phyloP scores from a whole-genome alignment of 2,888 invertebrate species.

The Julus scandinavius region DNA sequence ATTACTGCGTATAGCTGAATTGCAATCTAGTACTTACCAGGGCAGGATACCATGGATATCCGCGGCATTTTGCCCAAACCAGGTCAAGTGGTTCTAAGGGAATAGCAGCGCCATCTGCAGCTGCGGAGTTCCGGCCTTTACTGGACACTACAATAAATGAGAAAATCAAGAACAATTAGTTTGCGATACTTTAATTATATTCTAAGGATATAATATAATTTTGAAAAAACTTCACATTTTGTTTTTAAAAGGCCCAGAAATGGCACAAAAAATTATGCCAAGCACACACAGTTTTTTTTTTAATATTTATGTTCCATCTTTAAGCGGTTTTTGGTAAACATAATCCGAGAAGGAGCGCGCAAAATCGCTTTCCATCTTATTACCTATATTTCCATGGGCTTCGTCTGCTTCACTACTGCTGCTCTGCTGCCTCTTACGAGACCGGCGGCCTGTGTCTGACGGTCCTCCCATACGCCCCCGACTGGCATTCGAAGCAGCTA shows the following conservation, averaged over 20 bases:
- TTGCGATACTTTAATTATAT: neutral
- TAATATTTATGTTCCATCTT: no score
- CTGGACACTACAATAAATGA: neutral
- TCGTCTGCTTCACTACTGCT: slow-evolving; percentile 43
- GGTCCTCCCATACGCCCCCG: neutral
- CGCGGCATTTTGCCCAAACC: slow-evolving; percentile 97
- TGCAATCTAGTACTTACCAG: slow-evolving; percentile 69
- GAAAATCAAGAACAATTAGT: neutral
- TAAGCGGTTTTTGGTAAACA: no score
- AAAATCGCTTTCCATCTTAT: no score
- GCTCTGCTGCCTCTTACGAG: neutral
- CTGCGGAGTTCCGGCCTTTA: neutral
- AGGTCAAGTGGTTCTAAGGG: slow-evolving; percentile 83
- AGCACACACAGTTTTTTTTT: no score
- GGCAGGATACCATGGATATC: slow-evolving; percentile 98
- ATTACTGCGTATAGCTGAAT: neutral
- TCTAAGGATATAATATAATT: no score
- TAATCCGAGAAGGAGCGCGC: no score
- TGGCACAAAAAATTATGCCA: no score
- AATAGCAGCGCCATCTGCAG: slow-evolving; percentile 22
- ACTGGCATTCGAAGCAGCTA: slow-evolving; percentile 1
- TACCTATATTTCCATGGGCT: neutral
- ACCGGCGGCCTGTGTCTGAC: slow-evolving; percentile 12
- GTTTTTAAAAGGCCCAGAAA: no score
- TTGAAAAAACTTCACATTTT: no score